A percentile compares a stretch with the other conserved stretches of the same genome.
Evolutionary conservation across 2,888 invertebrate genomes (phyloP).

Genomic region (Drosophila diplacantha): DNA sequence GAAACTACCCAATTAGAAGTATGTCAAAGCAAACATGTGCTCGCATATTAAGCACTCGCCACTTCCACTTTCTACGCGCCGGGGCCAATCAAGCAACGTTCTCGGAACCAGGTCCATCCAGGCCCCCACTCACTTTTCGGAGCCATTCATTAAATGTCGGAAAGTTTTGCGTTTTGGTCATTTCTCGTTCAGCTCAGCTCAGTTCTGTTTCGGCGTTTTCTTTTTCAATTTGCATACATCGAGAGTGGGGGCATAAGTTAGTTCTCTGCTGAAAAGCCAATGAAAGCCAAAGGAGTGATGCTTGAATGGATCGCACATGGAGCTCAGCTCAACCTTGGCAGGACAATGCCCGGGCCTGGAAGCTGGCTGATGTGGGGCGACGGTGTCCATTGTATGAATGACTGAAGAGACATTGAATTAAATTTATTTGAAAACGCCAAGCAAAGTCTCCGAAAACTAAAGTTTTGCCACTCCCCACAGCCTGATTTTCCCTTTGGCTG

Average conservation of each 20-base stretch:
- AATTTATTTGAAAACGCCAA: conserved; percentile 68
- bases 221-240: conserved; percentile 60
- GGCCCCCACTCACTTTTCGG: not conserved
- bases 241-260: conserved; percentile 24
- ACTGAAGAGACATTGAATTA: conserved; percentile 72
- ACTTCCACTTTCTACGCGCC: conserved; percentile 43
- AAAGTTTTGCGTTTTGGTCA: conserved; percentile 70
- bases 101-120: conserved; percentile 15
- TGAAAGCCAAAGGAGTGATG: conserved; percentile 42
- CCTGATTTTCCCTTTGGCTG: conserved; percentile 21
- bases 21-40: conserved; percentile 68
- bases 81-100: conserved; percentile 43
- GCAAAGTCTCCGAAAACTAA: conserved; percentile 58
- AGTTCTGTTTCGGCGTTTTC: conserved; percentile 23
- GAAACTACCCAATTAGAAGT: conserved; percentile 58
- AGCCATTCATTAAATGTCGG: conserved; percentile 69
- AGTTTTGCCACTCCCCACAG: conserved; percentile 41
- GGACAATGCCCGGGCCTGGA: conserved; percentile 48
- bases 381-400: conserved; percentile 62
- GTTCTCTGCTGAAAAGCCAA: conserved; percentile 53
- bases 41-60: conserved; percentile 56
- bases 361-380: conserved; percentile 37
- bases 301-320: conserved; percentile 59
- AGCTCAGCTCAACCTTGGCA: conserved; percentile 59
- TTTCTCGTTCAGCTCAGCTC: conserved; percentile 40